Base-by-base conservation (phyloP, 2,797 vertebrate species). In the Sciurus vulgaris region DNA sequence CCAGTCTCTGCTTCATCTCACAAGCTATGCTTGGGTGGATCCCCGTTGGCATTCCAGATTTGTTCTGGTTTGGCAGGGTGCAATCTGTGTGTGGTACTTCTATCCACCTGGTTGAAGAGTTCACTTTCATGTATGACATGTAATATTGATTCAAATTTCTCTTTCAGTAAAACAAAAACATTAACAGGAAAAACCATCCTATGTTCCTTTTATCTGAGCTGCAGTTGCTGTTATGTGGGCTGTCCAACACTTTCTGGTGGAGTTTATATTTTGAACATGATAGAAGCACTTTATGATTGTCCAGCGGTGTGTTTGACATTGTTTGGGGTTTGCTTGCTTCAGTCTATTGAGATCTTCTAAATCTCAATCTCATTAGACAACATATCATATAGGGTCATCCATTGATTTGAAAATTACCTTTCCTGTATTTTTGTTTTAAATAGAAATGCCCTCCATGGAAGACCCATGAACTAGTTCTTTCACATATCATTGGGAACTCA, bases 81-180 rank as follows among this genome's bases (percentile, higher is more conserved):
- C 38, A 26, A 33, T 61, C 35, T 51, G 18, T 18, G 9, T 49
- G 49, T 7, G 7, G 10, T 84, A 54, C 5, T 72, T 90, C 44
- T 49, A 20, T 63, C 30, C 63, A 63, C 1, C 1, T 78, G 38
- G 54, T 17, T 49, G 41, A 94, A 76, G 35, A 12, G 5, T 41
- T 72, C 22, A 56, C 8, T 20, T 49, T 67, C 76, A 79, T 81
- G 35, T 72, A 54, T 33, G 14, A 33, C 3, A 1, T 7, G 26
- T 56, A 17, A 65, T 61, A 61, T 1, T 59, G 28, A 79, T 20
- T 82, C 33, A 22, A 15, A 47, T 51, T 63, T 44, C 33, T 90
- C 44, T 91, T 77, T 74, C 41, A 94, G 26, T 82, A 63, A 94
- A 93, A 78, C 78, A 91, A 63, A 94, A 78, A 44, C 1, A 20